These are phyloP conservation scores for Uria aalge DNA, from an alignment of 2,113 vertebrate species.

Conservation along the genomic window DNA sequence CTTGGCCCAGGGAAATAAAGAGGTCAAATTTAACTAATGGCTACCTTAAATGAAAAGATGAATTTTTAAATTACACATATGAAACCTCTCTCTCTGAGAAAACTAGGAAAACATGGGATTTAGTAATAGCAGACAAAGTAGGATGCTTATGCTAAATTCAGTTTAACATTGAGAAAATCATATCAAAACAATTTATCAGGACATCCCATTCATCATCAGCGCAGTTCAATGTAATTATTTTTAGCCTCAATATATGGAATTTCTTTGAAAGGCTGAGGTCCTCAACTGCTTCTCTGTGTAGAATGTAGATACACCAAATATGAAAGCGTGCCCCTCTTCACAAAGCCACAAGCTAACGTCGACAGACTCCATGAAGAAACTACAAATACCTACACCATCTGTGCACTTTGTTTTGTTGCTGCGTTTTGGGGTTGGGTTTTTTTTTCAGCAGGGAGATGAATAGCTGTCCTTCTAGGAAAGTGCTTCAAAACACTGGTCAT, in stretches of 20 bases:
- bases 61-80: neutral
- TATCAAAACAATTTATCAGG: neutral
- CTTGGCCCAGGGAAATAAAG: neutral
- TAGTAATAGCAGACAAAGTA: neutral
- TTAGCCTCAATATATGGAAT: neutral
- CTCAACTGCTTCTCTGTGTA: neutral
- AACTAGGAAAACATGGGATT: neutral
- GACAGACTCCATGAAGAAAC: neutral
- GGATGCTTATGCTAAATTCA: neutral
- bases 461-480: neutral
- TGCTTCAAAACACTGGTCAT: neutral
- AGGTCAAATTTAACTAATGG: neutral
- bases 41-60: neutral
- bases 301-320: neutral
- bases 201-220: neutral
- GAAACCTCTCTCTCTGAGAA: neutral
- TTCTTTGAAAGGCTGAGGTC: neutral
- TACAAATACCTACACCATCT: neutral
- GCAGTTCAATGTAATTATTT: neutral
- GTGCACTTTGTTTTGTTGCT: neutral
- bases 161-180: neutral
- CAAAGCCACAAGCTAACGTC: neutral
- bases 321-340: neutral
- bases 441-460: neutral
- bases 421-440: accelerated